Percentiles rank a stretch among this genome's conserved stretches.
Conservation (phyloP, 2,797 vertebrate genomes). For the Sebastes elongatus region DNA sequence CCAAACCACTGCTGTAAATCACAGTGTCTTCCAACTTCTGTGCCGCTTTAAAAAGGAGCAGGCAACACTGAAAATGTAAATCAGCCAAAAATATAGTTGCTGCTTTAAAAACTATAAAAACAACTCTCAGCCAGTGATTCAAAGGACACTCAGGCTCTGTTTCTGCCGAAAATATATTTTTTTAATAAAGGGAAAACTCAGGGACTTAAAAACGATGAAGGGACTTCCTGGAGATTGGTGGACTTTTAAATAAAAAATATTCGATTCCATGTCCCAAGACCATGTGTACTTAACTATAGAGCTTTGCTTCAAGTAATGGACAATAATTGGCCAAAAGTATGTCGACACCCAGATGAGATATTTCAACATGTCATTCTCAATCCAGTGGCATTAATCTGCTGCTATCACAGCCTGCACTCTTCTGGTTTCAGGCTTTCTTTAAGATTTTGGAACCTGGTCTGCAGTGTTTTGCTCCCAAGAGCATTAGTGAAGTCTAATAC, state of each 20-base stretch:
- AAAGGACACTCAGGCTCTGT: not conserved
- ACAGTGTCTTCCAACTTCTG: not conserved
- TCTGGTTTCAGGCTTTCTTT: not conserved
- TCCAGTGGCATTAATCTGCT: not conserved
- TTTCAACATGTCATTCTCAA: not conserved
- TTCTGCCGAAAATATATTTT: not conserved
- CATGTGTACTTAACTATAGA: not conserved
- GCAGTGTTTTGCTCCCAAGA: not conserved
- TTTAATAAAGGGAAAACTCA: not conserved
- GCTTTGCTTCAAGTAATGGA: not conserved
- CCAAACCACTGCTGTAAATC: slow-evolving; percentile 21
- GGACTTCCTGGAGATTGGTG: not conserved
- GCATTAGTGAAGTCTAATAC: not conserved
- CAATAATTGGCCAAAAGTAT: not conserved
- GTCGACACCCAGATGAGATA: not conserved
- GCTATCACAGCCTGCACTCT: not conserved
- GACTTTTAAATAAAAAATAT: not conserved
- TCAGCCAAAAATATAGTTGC: not conserved
- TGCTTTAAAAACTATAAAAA: not conserved
- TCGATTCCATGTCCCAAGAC: not conserved
- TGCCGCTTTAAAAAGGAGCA: not conserved
- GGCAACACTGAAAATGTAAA: not conserved
- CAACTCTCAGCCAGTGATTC: not conserved
- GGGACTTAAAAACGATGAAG: not conserved
- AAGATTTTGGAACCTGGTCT: not conserved